phyloP scores from a whole-genome alignment of 2,797 vertebrate genomes.

The Lindbergichthys nudifrons region DNA sequence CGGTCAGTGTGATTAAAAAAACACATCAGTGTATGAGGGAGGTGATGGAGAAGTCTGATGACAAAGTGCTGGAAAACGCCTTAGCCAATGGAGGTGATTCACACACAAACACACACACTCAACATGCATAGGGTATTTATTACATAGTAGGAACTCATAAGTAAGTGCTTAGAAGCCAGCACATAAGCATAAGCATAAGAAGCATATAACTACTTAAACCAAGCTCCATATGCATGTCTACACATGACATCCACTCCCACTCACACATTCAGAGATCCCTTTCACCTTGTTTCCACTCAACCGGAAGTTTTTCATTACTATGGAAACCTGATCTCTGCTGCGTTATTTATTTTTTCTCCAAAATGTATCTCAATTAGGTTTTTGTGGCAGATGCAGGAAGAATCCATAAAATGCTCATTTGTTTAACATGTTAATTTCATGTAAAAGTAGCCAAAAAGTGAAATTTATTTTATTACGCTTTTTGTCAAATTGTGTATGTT shows the following conservation, averaged over 20 bases:
- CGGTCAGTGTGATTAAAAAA: conserved; percentile 89
- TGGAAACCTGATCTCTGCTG: too few relatives aligned
- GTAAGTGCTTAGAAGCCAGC: conserved; percentile 34
- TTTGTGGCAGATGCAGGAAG: too few relatives aligned
- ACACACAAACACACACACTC: conserved; percentile 16
- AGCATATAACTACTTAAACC: conserved; percentile 14
- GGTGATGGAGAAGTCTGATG: conserved; percentile 90
- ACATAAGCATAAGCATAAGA: too few relatives aligned
- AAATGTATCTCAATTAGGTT: too few relatives aligned
- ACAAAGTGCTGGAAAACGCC: conserved; percentile 90
- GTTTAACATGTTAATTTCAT: too few relatives aligned
- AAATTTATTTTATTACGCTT: too few relatives aligned
- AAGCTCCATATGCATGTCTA: conserved; percentile 1
- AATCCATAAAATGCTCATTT: too few relatives aligned
- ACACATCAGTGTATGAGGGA: conserved; percentile 91
- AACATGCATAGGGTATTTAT: conserved; percentile 20
- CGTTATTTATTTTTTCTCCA: too few relatives aligned
- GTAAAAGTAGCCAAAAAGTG: too few relatives aligned
- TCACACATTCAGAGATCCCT: conserved; percentile 3
- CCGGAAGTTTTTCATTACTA: too few relatives aligned
- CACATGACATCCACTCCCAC: conserved; percentile 6
- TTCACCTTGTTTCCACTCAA: neutral
- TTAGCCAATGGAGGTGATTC: conserved; percentile 91
- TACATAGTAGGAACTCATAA: conserved; percentile 60
- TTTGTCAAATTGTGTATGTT: too few relatives aligned